Base-by-base conservation (phyloP, 2,797 vertebrate genomes). In the Psittacula echo region DNA sequence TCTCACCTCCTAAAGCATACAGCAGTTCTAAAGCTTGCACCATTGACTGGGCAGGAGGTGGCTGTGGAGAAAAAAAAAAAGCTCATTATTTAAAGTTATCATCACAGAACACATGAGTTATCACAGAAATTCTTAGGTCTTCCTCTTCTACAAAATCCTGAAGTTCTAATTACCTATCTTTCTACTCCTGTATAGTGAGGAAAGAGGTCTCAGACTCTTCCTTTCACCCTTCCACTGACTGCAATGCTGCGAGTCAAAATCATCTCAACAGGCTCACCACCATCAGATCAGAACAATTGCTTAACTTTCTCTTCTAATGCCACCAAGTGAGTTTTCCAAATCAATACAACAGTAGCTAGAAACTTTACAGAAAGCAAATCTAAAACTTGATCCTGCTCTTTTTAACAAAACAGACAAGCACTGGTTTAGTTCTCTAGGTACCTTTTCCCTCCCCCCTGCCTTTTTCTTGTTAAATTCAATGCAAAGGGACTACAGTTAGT, bases 11-110 rank as follows among this genome's bases (percentile, higher is more conserved):
- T 58, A 99, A 98, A 82, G 99, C 99, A 70, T 99, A 99, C 42
- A 99, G 99, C 90, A 99, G 58, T 95, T 99, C 99, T 87, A 99
- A 95, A n/a, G 99, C 99, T 96, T 99, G 99, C 68, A 99, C 99
- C 99, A 99, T 99, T 30, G 99, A 99, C 97, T 99, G 99, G 72
- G 99, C 99, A 64, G 99, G 99, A 53, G 99, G 99, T 51, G 99
- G 99, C 99, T 99, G 97, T 47, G 86, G 92, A 94, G 81, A 90
- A 81, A 64, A 90, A 76, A 47, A 2, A 90, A 76, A 45, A 2
- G 65, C 34, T 68, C 32, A 85, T 76, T 62, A 50, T 72, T 93
- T 83, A 32, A 45, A 67, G 42, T 85, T 66, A 74, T 15, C 56
- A 54, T 22, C 37, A 76, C 0, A 92, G 39, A 95, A 64, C 17